These are phyloP conservation scores for Nestor notabilis DNA, from an alignment of 2,113 vertebrate genomes.

Conservation along the genomic window DNA sequence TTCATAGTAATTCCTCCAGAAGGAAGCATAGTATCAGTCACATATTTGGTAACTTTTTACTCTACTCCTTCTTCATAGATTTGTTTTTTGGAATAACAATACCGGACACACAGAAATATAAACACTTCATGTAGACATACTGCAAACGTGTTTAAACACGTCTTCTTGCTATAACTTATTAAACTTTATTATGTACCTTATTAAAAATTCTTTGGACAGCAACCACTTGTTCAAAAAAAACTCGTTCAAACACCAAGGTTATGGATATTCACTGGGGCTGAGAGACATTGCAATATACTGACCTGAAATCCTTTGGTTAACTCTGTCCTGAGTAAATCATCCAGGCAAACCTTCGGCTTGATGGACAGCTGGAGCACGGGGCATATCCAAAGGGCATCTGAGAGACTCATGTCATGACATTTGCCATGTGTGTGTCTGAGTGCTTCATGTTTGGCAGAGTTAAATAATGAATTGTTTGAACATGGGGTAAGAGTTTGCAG, in stretches of 20 bases:
- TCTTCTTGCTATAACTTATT: neutral
- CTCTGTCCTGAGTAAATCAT: neutral
- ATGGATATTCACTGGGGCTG: neutral
- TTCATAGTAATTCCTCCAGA: neutral
- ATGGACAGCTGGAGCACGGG: neutral
- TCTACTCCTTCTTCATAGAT: neutral
- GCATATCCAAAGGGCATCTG: neutral
- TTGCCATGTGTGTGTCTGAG: neutral
- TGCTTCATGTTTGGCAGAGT: neutral
- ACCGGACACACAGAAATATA: neutral
- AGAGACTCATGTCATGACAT: neutral
- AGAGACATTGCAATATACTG: neutral
- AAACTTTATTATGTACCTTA: constrained; percentile 28
- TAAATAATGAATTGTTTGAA: neutral
- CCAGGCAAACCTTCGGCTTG: neutral
- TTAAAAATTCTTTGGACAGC: constrained; percentile 18
- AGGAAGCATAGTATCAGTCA: neutral
- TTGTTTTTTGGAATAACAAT: neutral
- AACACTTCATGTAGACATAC: neutral
- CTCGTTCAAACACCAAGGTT: neutral
- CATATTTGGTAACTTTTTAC: neutral
- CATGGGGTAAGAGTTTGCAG: neutral
- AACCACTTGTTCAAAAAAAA: neutral
- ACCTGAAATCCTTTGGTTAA: neutral
- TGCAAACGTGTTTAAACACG: neutral